Evolutionary conservation across 1,140 invertebrate species (phyloP).

Genomic region (Calliphora vicina): DNA sequence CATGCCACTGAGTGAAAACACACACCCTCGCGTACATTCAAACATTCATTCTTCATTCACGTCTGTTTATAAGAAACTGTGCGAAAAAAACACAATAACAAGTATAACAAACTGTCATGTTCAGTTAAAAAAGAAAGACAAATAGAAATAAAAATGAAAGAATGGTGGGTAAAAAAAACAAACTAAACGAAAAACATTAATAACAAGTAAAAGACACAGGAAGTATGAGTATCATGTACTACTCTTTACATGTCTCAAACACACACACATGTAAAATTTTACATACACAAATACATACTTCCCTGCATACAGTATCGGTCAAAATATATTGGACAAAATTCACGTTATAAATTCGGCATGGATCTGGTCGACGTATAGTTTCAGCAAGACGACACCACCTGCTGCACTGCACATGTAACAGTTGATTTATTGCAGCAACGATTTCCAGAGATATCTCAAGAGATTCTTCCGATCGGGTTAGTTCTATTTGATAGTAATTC

Average conservation of each 20-base stretch:
- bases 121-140: constrained; percentile 15
- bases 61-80: not conserved
- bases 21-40: not conserved
- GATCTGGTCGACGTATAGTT: no score
- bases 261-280: not conserved
- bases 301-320: no score
- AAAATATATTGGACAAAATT: no score
- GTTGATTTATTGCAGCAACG: no score
- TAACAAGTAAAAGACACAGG: not conserved
- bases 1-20: not conserved
- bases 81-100: not conserved
- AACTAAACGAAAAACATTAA: constrained; percentile 23
- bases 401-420: no score
- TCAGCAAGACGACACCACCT: no score
- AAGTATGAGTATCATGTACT: not conserved
- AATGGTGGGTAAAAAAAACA: not conserved
- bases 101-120: constrained; percentile 20
- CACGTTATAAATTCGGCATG: no score
- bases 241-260: not conserved
- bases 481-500: no score
- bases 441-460: no score
- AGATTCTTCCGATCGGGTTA: no score
- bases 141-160: not conserved
- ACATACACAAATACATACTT: not conserved
- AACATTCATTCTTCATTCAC: not conserved